Evolutionary conservation across 1,140 invertebrate species (phyloP).

Genomic region (Ceratosolen solmsi): DNA sequence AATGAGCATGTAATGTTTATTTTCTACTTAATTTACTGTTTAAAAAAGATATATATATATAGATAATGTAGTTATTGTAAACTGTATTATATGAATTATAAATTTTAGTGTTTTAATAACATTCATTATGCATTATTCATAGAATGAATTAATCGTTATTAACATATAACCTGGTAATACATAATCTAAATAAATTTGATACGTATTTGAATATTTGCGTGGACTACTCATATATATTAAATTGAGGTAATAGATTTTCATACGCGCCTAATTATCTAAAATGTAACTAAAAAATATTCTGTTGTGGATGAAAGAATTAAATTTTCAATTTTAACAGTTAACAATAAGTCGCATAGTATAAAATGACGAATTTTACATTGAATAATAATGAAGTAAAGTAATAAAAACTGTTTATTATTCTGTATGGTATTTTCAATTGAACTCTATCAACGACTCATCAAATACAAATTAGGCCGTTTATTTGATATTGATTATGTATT

Average conservation of each 20-base stretch:
- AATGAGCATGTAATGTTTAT: neutral
- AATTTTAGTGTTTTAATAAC: slow-evolving; percentile 1
- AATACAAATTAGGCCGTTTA: no score
- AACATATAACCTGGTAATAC: neutral
- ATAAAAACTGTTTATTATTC: no score
- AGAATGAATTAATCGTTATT: slow-evolving; percentile 2
- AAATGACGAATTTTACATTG: no score
- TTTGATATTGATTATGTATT: no score
- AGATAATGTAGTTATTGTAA: neutral
- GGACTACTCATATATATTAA: neutral
- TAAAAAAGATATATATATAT: neutral
- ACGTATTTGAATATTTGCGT: slow-evolving; percentile 7
- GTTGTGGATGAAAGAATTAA: neutral
- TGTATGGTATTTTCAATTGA: no score
- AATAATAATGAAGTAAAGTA: no score
- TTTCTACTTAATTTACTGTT: neutral
- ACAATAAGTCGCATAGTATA: no score
- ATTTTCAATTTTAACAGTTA: neutral
- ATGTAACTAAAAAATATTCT: neutral
- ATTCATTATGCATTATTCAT: slow-evolving; percentile 13
- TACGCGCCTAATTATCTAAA: neutral
- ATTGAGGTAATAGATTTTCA: neutral
- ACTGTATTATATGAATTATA: slow-evolving; percentile 2
- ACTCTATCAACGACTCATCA: no score
- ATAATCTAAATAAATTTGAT: slow-evolving; percentile 3